Percentiles rank a stretch among this genome's conserved stretches.
Conservation (phyloP, 2,888 invertebrate species). For the Philaethria dido region DNA sequence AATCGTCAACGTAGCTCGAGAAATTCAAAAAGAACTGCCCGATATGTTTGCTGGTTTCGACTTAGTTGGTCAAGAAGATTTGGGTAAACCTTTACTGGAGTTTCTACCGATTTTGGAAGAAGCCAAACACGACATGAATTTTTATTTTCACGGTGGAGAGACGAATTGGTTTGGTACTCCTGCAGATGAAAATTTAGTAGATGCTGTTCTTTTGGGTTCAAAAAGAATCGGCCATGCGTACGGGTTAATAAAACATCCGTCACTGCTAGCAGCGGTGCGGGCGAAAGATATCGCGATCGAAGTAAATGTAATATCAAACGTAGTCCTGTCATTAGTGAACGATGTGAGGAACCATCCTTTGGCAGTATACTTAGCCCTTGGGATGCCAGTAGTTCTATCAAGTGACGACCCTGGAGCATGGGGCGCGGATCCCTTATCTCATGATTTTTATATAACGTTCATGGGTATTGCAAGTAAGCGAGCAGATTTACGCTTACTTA, state of each 20-base stretch:
- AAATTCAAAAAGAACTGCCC: conserved; percentile 81
- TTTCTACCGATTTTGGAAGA: conserved; percentile 82
- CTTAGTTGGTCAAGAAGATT: conserved; percentile 91
- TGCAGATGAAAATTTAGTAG: conserved; percentile 89
- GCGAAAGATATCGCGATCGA: conserved; percentile 87
- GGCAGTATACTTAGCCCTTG: conserved; percentile 85
- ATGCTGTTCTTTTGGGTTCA: conserved; percentile 89
- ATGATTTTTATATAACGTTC: conserved; percentile 91
- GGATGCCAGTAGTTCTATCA: conserved; percentile 89
- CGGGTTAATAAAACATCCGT: conserved; percentile 89
- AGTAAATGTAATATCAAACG: conserved; percentile 92
- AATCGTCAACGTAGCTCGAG: conserved; percentile 63
- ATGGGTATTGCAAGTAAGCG: conserved; percentile 88
- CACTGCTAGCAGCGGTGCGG: conserved; percentile 82
- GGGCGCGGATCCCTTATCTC: conserved; percentile 88
- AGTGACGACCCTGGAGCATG: conserved; percentile 92
- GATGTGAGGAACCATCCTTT: conserved; percentile 92
- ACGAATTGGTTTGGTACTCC: conserved; percentile 88
- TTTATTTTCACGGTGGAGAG: conserved; percentile 92
- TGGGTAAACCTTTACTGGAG: conserved; percentile 85
- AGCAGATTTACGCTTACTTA: conserved; percentile 88
- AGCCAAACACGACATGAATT: conserved; percentile 81
- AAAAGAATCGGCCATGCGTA: conserved; percentile 92
- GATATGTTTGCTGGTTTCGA: conserved; percentile 90
- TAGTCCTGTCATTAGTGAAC: conserved; percentile 86